Evolutionary conservation across 2,113 vertebrate genomes (phyloP).

Genomic region (human): GRCh38 chr13:23986001-23986500

Average conservation of each 20-base stretch:
- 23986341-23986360: neutral
- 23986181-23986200: neutral
- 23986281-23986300: neutral
- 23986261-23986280: neutral
- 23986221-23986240: neutral
- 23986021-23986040: neutral
- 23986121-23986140: neutral
- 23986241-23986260: neutral
- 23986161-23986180: neutral
- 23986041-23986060: neutral
- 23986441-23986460: neutral
- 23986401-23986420: neutral
- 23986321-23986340: too few relatives aligned
- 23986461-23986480: constrained; percentile 4
- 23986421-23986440: neutral
- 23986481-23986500: neutral
- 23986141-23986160: neutral
- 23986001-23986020: neutral
- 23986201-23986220: neutral
- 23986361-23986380: neutral
- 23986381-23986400: neutral
- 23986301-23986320: neutral
- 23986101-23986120: neutral
- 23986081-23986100: neutral
- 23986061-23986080: neutral